Conservation (phyloP, 1,140 invertebrate genomes). For the Aphis gossypii region DNA sequence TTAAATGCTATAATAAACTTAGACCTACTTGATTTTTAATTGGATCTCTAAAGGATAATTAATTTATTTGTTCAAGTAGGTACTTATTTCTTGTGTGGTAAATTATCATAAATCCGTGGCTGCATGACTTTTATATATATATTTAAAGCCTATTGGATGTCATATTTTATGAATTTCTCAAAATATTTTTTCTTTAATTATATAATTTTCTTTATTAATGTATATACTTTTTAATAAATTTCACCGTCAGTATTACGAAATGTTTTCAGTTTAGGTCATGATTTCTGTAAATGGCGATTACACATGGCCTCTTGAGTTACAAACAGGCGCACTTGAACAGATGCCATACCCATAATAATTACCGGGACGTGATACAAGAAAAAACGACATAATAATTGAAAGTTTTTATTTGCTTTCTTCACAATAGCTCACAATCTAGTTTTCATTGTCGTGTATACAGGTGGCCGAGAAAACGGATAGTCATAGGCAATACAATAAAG, state of each 20-base stretch:
- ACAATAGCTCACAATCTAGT: conserved; percentile 56
- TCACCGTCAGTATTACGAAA: conserved; percentile 46
- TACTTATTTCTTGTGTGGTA: neutral
- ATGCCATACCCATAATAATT: conserved; percentile 56
- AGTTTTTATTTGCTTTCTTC: conserved; percentile 56
- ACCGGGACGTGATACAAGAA: conserved; percentile 53
- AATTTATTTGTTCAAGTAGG: neutral
- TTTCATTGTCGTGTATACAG: conserved; percentile 42
- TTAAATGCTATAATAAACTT: neutral
- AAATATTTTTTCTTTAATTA: neutral
- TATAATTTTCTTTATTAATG: neutral
- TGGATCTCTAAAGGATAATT: neutral
- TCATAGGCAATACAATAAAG: neutral
- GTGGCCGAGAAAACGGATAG: conserved; percentile 25
- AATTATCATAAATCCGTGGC: neutral
- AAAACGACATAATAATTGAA: conserved; percentile 58
- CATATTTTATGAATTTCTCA: neutral
- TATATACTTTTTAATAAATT: conserved; percentile 33
- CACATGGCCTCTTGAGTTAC: conserved; percentile 56
- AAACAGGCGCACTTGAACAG: conserved; percentile 48
- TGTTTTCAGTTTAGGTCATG: conserved; percentile 49
- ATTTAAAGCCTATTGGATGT: neutral
- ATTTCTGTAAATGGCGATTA: conserved; percentile 57
- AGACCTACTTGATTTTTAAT: neutral
- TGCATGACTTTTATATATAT: neutral